Evolutionary conservation across 2,888 invertebrate genomes (phyloP), one percentile per base, ranked within the genome.

Genomic region (Encarsia formosa): DNA sequence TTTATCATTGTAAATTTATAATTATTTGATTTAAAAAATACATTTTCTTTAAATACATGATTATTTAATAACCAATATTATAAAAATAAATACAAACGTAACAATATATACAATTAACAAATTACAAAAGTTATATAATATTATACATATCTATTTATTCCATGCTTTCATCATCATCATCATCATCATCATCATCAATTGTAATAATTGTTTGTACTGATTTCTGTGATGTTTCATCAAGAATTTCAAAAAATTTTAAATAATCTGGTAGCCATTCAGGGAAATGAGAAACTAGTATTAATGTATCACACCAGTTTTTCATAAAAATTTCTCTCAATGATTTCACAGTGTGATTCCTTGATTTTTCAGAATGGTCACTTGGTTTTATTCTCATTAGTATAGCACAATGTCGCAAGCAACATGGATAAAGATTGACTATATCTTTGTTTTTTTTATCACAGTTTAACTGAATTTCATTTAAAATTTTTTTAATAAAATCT

Each of bases 361-460:
- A 63, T 19, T 57, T 53, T 5, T 9, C 9, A 1, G 66, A 60
- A 32, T 69, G 67, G 52, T 61, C 22, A 6, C 16, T n/a, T 13
- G 66, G 65, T 9, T 62, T 59, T 38, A 70, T 69, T 49, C 54
- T 54, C 11, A 71, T 49, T 42, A 71, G 59, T 48, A 69, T 59
- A 2, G 67, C 54, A 39, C 59, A 59, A 8, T 60, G 60, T 43
- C 65, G 68, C 32, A 67, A 55, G 29, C 59, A 52, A 8, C 47
- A 57, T 4, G 71, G 71, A 61, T 71, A 71, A 16, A 71, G 63
- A 52, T 70, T 66, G 38, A 69, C 19, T 29, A 63, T 59, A 35
- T 65, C 60, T 55, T 60, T 63, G 6, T 53, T 40, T 1, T 41
- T 40, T 19, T 49, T 48, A 29, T 52, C 24, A 22, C 67, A 68